Conservation (phyloP, 2,888 invertebrate genomes). For the Coremacera marginata region DNA sequence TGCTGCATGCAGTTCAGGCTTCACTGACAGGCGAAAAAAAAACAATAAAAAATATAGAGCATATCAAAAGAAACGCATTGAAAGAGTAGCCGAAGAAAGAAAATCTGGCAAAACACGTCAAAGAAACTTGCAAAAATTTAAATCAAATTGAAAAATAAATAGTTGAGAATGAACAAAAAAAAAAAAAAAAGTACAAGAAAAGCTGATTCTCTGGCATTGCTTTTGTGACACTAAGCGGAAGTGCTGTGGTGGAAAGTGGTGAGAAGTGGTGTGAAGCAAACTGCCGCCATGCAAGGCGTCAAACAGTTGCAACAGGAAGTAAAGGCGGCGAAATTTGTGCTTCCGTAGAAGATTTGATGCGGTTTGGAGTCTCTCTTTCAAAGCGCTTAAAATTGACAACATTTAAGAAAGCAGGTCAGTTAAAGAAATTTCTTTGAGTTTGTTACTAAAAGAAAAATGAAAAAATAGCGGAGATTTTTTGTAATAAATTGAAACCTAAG, state of each 20-base stretch:
- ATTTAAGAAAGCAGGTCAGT: too few relatives aligned
- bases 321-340: background rate
- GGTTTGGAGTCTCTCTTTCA: slow-evolving; percentile 2
- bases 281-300: slow-evolving; percentile 10
- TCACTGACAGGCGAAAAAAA: background rate
- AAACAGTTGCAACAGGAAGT: slow-evolving; percentile 19
- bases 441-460: background rate
- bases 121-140: background rate
- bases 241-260: background rate
- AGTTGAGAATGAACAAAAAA: background rate
- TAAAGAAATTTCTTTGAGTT: background rate
- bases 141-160: background rate
- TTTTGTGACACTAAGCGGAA: background rate
- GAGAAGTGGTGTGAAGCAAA: background rate
- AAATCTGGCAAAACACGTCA: background rate
- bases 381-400: background rate
- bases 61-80: background rate
- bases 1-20: background rate
- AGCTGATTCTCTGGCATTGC: background rate
- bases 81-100: background rate
- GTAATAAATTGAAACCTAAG: too few relatives aligned
- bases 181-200: background rate
- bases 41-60: background rate
- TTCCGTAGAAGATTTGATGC: background rate
- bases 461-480: too few relatives aligned